phyloP scores from a whole-genome alignment of 1,140 invertebrate species.

The Trichomalopsis sarcophagae region DNA sequence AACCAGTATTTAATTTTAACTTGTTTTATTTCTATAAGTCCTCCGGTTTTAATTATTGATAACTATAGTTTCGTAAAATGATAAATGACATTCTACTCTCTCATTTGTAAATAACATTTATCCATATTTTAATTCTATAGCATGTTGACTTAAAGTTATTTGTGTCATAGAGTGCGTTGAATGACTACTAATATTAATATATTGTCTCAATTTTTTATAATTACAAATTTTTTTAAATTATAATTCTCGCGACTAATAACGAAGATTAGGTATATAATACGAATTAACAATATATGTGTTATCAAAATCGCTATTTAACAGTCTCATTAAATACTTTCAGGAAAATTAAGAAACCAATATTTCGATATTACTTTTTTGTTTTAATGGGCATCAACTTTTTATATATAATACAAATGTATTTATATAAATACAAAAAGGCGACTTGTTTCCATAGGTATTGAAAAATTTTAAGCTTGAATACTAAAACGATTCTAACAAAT shows the following conservation, averaged over 20 bases:
- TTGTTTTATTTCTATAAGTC: neutral
- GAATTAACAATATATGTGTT: slow-evolving; percentile 7
- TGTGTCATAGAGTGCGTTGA: slow-evolving; percentile 9
- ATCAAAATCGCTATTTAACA: neutral
- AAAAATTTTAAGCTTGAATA: slow-evolving; percentile 31
- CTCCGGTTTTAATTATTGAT: neutral
- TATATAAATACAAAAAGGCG: slow-evolving; percentile 63
- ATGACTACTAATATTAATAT: slow-evolving; percentile 26
- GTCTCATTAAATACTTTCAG: slow-evolving; percentile 4
- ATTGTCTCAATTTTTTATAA: slow-evolving; percentile 36
- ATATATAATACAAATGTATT: slow-evolving; percentile 57
- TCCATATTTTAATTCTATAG: slow-evolving; percentile 29
- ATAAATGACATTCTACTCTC: neutral
- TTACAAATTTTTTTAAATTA: neutral
- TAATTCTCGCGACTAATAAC: neutral
- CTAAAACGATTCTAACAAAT: slow-evolving; percentile 45
- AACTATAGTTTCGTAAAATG: slow-evolving; percentile 3
- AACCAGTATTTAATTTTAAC: neutral
- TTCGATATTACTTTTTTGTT: slow-evolving; percentile 15
- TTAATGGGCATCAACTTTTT: slow-evolving; percentile 56
- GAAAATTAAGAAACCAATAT: slow-evolving; percentile 19
- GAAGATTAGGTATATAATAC: neutral
- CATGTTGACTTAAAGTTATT: slow-evolving; percentile 23
- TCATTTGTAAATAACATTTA: slow-evolving; percentile 16
- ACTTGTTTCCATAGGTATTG: slow-evolving; percentile 46